These are phyloP conservation scores for Acrobasis consociella DNA, from an alignment of 2,888 invertebrate genomes.

Conservation along the genomic window DNA sequence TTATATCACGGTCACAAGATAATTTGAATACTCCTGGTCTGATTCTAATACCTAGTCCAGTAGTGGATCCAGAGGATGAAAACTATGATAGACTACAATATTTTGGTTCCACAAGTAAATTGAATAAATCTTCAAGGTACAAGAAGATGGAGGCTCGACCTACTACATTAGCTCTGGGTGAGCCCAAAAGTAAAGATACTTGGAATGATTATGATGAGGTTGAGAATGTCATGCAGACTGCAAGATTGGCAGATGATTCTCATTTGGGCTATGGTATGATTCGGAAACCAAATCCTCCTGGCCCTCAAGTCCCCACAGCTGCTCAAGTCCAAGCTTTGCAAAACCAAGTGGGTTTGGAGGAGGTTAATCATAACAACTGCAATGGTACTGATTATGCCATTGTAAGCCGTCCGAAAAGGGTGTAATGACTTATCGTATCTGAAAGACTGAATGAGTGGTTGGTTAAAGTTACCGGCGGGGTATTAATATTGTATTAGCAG, in stretches of 20 bases:
- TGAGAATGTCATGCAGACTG: constrained; percentile 85
- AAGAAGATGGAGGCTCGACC: constrained; percentile 86
- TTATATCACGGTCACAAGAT: constrained; percentile 78
- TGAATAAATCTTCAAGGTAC: constrained; percentile 84
- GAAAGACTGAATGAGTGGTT: constrained; percentile 65
- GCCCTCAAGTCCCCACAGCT: constrained; percentile 78
- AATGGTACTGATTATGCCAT: constrained; percentile 92
- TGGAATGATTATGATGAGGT: constrained; percentile 92
- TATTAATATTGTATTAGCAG: constrained; percentile 31
- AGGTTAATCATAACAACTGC: constrained; percentile 86
- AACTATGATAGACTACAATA: constrained; percentile 92
- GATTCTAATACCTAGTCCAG: constrained; percentile 77
- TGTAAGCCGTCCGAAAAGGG: constrained; percentile 92
- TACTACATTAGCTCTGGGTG: constrained; percentile 73
- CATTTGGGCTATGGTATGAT: constrained; percentile 91
- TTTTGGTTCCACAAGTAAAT: constrained; percentile 89
- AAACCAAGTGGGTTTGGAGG: constrained; percentile 71
- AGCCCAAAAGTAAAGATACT: constrained; percentile 73
- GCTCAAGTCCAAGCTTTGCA: constrained; percentile 76
- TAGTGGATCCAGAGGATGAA: constrained; percentile 78
- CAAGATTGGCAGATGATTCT: constrained; percentile 90
- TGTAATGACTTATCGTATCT: constrained; percentile 69
- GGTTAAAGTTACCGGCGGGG: constrained; percentile 40
- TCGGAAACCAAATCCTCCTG: constrained; percentile 84
- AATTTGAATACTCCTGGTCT: constrained; percentile 74